These are phyloP conservation scores for Calephelis perditalis DNA, from an alignment of 2,888 invertebrate genomes.

Conservation along the genomic window DNA sequence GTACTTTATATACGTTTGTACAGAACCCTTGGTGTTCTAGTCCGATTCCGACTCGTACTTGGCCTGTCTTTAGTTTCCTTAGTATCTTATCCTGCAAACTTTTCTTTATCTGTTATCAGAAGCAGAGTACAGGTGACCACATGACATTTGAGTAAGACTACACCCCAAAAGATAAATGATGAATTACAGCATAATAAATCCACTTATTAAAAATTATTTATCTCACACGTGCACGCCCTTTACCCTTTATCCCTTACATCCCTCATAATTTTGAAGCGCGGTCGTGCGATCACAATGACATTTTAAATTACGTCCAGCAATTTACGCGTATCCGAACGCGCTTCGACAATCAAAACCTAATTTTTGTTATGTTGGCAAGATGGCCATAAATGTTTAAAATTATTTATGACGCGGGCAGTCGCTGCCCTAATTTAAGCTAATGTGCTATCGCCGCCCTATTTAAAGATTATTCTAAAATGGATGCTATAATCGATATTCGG, in stretches of 20 bases:
- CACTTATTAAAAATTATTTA: slow-evolving; percentile 12
- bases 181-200: background rate
- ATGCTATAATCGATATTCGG: slow-evolving; percentile 27
- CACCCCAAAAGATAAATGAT: too few relatives aligned
- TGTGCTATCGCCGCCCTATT: slow-evolving; percentile 48
- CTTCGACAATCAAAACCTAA: slow-evolving; percentile 52
- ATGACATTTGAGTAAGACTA: too few relatives aligned
- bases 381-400: slow-evolving; percentile 50
- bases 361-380: slow-evolving; percentile 45
- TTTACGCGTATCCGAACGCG: slow-evolving; percentile 31
- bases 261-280: slow-evolving; percentile 52
- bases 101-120: too few relatives aligned
- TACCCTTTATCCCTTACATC: slow-evolving; percentile 48
- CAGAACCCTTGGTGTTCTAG: too few relatives aligned
- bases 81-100: too few relatives aligned
- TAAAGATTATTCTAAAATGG: slow-evolving; percentile 31
- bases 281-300: slow-evolving; percentile 47
- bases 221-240: slow-evolving; percentile 58
- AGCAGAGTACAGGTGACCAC: too few relatives aligned
- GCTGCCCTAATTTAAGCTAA: slow-evolving; percentile 60
- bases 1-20: too few relatives aligned
- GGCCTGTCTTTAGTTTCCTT: too few relatives aligned
- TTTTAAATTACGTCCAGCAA: slow-evolving; percentile 67
- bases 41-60: too few relatives aligned
- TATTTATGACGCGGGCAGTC: slow-evolving; percentile 26